phyloP scores from a whole-genome alignment of 2,888 invertebrate genomes.

The Argyresthia albistria region DNA sequence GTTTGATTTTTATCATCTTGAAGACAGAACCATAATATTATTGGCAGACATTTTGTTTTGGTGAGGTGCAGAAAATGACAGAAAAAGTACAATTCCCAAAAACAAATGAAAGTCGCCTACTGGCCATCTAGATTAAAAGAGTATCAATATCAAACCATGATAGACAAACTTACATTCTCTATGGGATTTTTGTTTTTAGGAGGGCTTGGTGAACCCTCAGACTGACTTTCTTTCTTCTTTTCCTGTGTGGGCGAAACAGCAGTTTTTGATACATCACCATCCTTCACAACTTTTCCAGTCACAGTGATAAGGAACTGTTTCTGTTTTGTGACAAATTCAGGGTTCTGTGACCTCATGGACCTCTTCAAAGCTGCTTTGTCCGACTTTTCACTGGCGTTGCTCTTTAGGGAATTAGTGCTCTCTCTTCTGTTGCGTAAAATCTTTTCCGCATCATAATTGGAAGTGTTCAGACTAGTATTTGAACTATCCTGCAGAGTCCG shows the following conservation, averaged over 20 bases:
- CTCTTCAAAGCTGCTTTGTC: slow-evolving; percentile 42
- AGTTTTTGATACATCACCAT: slow-evolving; percentile 32
- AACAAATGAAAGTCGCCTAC: not conserved
- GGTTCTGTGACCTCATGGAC: slow-evolving; percentile 76
- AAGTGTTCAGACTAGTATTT: slow-evolving; percentile 48
- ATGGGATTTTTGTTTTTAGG: slow-evolving; percentile 23
- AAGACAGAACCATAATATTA: not conserved
- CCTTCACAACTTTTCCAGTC: slow-evolving; percentile 40
- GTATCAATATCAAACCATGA: no score
- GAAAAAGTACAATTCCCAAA: slow-evolving; percentile 25
- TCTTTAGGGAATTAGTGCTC: slow-evolving; percentile 46
- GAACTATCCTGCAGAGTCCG: slow-evolving; percentile 53
- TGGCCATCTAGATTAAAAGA: no score
- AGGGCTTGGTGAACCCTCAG: slow-evolving; percentile 15
- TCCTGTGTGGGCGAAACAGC: slow-evolving; percentile 19
- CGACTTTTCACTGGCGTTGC: slow-evolving; percentile 48
- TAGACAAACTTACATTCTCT: slow-evolving; percentile 15
- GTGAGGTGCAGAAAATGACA: not conserved
- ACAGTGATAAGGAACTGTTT: slow-evolving; percentile 73
- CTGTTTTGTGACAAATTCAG: slow-evolving; percentile 75
- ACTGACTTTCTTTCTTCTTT: slow-evolving; percentile 24
- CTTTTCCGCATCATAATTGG: slow-evolving; percentile 38
- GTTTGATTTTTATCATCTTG: not conserved
- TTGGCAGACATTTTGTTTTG: slow-evolving; percentile 23
- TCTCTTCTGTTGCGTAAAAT: slow-evolving; percentile 34